Base-by-base conservation (phyloP, 2,113 vertebrate genomes). In the Rhabdomys dilectus region DNA sequence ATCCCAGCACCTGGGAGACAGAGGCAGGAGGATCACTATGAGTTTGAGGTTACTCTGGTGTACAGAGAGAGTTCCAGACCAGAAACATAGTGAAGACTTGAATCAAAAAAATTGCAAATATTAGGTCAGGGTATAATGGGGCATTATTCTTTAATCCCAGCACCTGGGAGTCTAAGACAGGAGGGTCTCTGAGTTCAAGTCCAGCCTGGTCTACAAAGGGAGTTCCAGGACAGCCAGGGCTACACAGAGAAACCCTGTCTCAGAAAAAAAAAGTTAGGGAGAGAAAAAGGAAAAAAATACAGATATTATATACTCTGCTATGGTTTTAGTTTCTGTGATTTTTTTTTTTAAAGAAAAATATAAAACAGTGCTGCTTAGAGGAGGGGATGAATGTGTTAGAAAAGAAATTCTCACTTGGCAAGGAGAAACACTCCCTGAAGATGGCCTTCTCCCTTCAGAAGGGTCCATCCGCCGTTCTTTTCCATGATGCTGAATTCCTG, bases 381-480 rank as follows among this genome's bases (percentile, higher is more conserved):
- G 42, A 85, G 24, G 36, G 48, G 53, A 17, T 16, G 34, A n/a
- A 8, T 56, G 24, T 16, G 36, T 53, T 48, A 85, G 0, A 21
- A 88, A 91, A 78, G 58, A 68, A 70, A 92, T 31, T 39, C 97
- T 96, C 95, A 98, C 97, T 96, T 97, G 84, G 97, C 97, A 82
- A 98, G 97, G 60, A 98, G 97, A 90, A 78, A 94, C n/a, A 97
- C 85, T 95, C 97, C 97, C 90, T 98, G 96, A 94, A 98, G 97
- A 91, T 97, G 97, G 88, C 78, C 29, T 34, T 97, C 96, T 95
- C 53, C 85, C 92, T 90, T 85, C 72, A 98, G 77, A 66, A 98
- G 97, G 60, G 64, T 39, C 97, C 97, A 98, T 85, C 97, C 97
- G 62, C 94, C 84, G 45, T 95, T 92, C 80, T 93, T 97, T 94